Evolutionary conservation across 2,888 invertebrate genomes (phyloP).

Genomic region (Congeria kusceri): DNA sequence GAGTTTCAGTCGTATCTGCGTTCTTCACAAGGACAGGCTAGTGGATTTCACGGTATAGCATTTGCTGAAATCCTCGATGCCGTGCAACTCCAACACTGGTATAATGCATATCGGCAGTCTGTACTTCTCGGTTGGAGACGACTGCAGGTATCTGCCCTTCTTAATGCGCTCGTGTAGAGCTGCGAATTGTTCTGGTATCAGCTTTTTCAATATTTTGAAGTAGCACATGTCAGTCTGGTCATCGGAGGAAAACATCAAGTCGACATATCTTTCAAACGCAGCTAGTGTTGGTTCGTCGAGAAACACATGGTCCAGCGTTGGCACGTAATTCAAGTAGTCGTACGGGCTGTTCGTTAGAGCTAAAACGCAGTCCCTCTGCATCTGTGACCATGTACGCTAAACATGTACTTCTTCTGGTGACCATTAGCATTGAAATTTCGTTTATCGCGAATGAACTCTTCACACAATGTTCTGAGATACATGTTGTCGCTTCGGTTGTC

Average conservation of each 20-base stretch:
- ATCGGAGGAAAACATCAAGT: constrained; percentile 3
- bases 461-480: too few relatives aligned
- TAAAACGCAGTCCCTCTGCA: constrained; percentile 4
- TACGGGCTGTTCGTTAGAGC: background rate
- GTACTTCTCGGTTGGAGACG: too few relatives aligned
- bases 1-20: constrained; percentile 10
- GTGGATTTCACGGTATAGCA: too few relatives aligned
- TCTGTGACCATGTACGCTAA: constrained; percentile 16
- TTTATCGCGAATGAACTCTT: too few relatives aligned
- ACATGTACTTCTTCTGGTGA: constrained; percentile 22
- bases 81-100: background rate
- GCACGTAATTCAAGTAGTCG: constrained; percentile 14
- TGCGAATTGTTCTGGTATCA: background rate
- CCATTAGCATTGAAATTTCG: constrained; percentile 8
- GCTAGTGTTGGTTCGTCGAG: constrained; percentile 11
- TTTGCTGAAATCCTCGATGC: background rate
- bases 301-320: constrained; percentile 9
- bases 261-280: too few relatives aligned
- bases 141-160: background rate
- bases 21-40: too few relatives aligned
- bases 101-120: constrained; percentile 4
- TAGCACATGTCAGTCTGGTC: constrained; percentile 15
- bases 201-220: constrained; percentile 21
- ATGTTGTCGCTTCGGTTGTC: too few relatives aligned
- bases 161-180: background rate